Evolutionary conservation across 2,797 vertebrate species (phyloP).

Genomic region (Gadopsis marmoratus): DNA sequence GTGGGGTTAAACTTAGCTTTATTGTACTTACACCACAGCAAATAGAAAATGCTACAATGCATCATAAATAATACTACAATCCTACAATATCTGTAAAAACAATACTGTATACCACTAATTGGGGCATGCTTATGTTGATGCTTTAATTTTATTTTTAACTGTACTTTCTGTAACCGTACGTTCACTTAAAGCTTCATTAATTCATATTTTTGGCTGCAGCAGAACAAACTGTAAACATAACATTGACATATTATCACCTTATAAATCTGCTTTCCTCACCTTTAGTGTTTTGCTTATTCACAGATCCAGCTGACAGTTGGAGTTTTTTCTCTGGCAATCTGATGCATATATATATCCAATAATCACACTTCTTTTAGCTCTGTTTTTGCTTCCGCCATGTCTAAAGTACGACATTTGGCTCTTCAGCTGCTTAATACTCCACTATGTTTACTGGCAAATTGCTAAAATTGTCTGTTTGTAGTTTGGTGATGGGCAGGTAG

Average conservation of each 20-base stretch:
- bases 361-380: background rate
- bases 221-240: background rate
- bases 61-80: background rate
- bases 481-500: background rate
- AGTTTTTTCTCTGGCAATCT: background rate
- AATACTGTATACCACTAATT: background rate
- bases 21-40: background rate
- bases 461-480: background rate
- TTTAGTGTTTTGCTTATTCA: background rate
- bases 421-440: background rate
- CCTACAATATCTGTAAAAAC: background rate
- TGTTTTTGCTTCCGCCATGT: background rate
- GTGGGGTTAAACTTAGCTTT: background rate
- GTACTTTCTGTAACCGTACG: too few relatives aligned
- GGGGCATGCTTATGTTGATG: too few relatives aligned
- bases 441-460: background rate
- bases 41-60: background rate
- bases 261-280: background rate
- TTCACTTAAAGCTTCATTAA: background rate
- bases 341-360: background rate
- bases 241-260: background rate
- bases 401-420: background rate
- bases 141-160: background rate
- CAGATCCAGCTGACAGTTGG: background rate
- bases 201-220: too few relatives aligned